Evolutionary conservation across 2,797 vertebrate genomes (phyloP).

Genomic region (Microchirus variegatus): DNA sequence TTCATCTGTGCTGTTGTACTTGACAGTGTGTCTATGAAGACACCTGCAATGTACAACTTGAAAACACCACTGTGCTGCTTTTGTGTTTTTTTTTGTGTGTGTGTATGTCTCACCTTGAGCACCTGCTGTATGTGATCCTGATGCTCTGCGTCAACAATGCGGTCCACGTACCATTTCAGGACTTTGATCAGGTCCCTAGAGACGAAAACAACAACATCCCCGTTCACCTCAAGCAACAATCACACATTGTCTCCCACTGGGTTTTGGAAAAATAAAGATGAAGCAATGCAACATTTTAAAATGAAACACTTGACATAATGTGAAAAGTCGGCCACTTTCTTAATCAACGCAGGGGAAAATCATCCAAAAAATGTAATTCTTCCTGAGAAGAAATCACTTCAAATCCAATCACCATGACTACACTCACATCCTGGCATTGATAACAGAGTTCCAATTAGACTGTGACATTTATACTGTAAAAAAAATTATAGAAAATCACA

Average conservation of each 20-base stretch:
- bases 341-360: not conserved
- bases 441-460: no score
- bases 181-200: conserved; percentile 97
- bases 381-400: no score
- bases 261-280: conserved; percentile 35
- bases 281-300: conserved; percentile 33
- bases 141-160: conserved; percentile 94
- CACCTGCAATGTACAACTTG: no score
- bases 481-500: conserved; percentile 8
- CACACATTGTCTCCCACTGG: not conserved
- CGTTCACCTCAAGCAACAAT: conserved; percentile 22
- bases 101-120: conserved; percentile 87
- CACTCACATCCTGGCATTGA: no score
- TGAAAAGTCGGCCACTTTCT: not conserved
- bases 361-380: not conserved
- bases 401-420: not conserved
- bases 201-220: conserved; percentile 15
- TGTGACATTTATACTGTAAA: not conserved
- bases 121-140: conserved; percentile 98
- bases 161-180: conserved; percentile 98
- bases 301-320: conserved; percentile 24
- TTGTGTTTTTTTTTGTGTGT: not conserved
- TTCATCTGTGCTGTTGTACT: not conserved
- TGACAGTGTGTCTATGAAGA: not conserved
- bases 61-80: not conserved